Evolutionary conservation across 1,140 invertebrate genomes (phyloP), one percentile per base, ranked within the genome.

Genomic region (Papilio glaucus): DNA sequence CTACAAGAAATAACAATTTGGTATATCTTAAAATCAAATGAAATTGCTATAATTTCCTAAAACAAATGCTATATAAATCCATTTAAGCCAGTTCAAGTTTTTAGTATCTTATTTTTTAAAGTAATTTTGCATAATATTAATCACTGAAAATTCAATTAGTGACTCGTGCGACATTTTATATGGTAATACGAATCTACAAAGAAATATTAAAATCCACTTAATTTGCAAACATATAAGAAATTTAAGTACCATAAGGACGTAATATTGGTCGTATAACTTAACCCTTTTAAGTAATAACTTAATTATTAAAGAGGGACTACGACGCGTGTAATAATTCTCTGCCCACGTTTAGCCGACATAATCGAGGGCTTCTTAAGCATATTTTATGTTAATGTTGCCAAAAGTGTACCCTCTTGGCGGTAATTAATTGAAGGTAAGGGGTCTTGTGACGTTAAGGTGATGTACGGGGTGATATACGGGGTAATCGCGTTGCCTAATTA

Each of bases 321-420:
- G 61, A 69, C 41, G 69, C 33, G 33, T 29, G 15, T 42, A 73
- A 89, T 88, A 90, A 83, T 81, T 88, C 84, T 86, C 80, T 76
- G 74, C 61, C 80, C 74, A 81, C 81, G 79, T 87, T 86, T 78
- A 76, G 81, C 72, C 67, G 79, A 82, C 81, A 80, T 81, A 85
- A 81, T 81, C 81, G 86, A 86, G 80, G 72, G 85, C 87, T 88
- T 85, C 89, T 87, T 89, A 85, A 84, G 85, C 84, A 86, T 81
- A 81, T 79, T 87, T 87, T 88, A 89, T 89, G 88, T 84, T 87
- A 90, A 90, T 90, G 82, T 84, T 80, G 75, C 77, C 72, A 80
- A 85, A 81, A 85, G 85, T 85, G 84, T 76, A 77, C 75, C 63
- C 73, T 80, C 72, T 74, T 18, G 33, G 61, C 70, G 77, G 78